Percentiles rank a stretch among this genome's conserved stretches.
phyloP scores from a whole-genome alignment of 2,113 vertebrate species.

The Pseudolaguvia tuberculata region DNA sequence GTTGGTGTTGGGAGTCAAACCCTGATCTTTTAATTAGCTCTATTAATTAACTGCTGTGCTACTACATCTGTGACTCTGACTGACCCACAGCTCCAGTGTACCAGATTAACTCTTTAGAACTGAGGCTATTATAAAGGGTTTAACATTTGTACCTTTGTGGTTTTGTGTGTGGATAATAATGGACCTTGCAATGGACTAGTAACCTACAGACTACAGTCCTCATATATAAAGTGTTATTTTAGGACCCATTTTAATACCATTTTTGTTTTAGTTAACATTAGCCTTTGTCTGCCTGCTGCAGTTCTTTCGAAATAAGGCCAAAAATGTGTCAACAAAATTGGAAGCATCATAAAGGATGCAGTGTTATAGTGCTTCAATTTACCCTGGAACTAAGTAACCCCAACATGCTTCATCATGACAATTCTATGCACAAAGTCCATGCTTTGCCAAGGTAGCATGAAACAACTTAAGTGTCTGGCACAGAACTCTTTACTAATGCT shows the following conservation, averaged over 20 bases:
- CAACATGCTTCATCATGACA: background rate
- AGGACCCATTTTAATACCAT: background rate
- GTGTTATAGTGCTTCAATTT: background rate
- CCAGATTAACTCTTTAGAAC: background rate
- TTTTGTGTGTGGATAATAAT: background rate
- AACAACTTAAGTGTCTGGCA: background rate
- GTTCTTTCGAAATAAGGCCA: background rate
- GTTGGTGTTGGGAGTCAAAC: too few species aligned
- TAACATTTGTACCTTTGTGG: background rate
- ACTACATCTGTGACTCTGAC: too few species aligned
- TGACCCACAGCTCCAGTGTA: background rate
- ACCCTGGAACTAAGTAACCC: background rate
- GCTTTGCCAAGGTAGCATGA: background rate
- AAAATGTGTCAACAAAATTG: background rate
- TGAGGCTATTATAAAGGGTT: background rate
- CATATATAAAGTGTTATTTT: background rate
- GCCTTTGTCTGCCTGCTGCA: background rate
- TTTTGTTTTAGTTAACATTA: background rate
- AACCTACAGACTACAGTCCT: background rate
- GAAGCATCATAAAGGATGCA: background rate
- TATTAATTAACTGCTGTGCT: too few species aligned
- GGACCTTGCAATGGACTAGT: too few species aligned
- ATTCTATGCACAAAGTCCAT: background rate
- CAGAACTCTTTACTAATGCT: background rate
- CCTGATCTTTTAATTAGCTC: too few species aligned